These are phyloP conservation scores for Zapornia atra DNA, from an alignment of 2,113 vertebrate species.

Conservation along the genomic window DNA sequence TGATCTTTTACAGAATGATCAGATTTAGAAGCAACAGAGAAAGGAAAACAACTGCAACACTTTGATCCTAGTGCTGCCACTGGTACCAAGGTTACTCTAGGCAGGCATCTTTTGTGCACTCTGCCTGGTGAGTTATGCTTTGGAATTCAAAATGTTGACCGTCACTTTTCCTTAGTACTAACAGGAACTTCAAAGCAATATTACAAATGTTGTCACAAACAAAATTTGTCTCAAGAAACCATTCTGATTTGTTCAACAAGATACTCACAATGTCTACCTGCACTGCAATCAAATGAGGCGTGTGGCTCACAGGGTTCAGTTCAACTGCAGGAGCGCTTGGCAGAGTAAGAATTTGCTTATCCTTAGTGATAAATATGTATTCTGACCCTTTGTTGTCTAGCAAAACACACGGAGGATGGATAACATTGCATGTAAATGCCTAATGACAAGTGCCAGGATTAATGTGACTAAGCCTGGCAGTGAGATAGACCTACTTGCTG, in stretches of 20 bases:
- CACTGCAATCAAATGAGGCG: conserved; percentile 38
- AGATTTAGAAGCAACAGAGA: not conserved
- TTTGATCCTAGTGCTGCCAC: not conserved
- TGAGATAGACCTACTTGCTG: conserved; percentile 77
- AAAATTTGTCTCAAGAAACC: conserved; percentile 29
- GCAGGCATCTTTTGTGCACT: not conserved
- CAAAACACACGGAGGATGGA: conserved; percentile 77
- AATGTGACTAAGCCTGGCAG: conserved; percentile 70
- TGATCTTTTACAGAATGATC: too few species aligned
- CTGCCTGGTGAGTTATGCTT: not conserved
- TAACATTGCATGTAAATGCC: conserved; percentile 80
- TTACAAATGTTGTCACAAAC: not conserved
- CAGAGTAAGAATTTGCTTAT: conserved; percentile 76
- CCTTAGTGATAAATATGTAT: conserved; percentile 77
- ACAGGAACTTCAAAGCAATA: conserved; percentile 7
- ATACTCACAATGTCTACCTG: not conserved
- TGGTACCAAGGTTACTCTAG: not conserved
- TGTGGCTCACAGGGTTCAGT: conserved; percentile 14
- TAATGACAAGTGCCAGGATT: conserved; percentile 76
- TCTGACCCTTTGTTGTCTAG: conserved; percentile 69
- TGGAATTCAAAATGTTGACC: not conserved
- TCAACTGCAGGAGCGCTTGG: conserved; percentile 47
- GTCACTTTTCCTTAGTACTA: not conserved
- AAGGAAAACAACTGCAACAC: not conserved
- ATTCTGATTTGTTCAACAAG: not conserved